Conservation (phyloP, 2,113 vertebrate species). For the Austrofundulus limnaeus region DNA sequence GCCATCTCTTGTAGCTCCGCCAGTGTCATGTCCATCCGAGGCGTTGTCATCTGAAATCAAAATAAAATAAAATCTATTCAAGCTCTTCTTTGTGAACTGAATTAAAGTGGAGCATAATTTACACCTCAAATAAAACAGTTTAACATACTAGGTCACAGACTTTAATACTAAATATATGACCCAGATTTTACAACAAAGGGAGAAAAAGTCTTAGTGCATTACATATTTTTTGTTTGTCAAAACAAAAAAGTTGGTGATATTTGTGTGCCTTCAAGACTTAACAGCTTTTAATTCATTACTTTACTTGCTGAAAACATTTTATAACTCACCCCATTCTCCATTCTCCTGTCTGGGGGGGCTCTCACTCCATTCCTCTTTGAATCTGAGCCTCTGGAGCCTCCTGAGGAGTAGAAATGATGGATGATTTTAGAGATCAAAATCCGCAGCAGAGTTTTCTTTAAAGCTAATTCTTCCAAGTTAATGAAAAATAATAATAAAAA, state of each 20-base stretch:
- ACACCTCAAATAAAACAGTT: too few relatives aligned
- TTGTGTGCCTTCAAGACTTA: not conserved
- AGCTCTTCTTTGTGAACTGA: not conserved
- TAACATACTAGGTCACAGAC: not conserved
- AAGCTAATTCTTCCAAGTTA: not conserved
- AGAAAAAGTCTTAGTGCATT: too few relatives aligned
- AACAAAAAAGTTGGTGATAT: too few relatives aligned
- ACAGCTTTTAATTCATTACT: not conserved
- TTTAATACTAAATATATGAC: not conserved
- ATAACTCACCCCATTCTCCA: conserved; percentile 92
- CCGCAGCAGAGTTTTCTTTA: not conserved
- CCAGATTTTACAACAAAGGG: not conserved
- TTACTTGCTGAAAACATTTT: not conserved
- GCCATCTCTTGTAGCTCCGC: conserved; percentile 98
- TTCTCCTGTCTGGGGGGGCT: conserved; percentile 82
- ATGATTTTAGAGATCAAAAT: conserved; percentile 11
- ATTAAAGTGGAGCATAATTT: not conserved
- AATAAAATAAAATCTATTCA: not conserved
- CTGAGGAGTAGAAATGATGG: conserved; percentile 62
- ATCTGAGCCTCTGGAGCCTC: conserved; percentile 83
- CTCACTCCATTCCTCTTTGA: conserved; percentile 90
- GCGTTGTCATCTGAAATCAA: conserved; percentile 81
- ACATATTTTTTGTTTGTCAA: too few relatives aligned
- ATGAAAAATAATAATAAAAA: conserved; percentile 4
- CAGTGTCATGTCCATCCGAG: conserved; percentile 94